Base-by-base conservation (phyloP, 2,888 invertebrate genomes). In the Tipula lateralis region DNA sequence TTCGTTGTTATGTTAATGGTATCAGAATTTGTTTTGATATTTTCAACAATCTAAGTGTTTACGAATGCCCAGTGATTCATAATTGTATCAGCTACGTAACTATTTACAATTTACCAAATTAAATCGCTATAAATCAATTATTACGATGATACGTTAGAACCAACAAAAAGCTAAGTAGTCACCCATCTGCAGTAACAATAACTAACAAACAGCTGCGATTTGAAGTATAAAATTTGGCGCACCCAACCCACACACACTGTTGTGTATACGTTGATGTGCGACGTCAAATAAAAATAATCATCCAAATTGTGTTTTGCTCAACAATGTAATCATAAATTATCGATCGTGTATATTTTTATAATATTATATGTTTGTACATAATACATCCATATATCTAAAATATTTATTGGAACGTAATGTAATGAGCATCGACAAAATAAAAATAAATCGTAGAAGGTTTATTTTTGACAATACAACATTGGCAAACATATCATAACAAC, bases 361-460 rank as follows among this genome's bases (percentile, higher is more conserved):
- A 39, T 39, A 39, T 39, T n/a, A 24, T 66, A 66, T 24, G 16
- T 16, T n/a, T n/a, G 39, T 44, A 13, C 3, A 39, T n/a, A 32
- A 6, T 44, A 50, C 24, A 24, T 24, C 3, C 3, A 7, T 9
- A 66, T 24, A 50, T 50, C 44, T 50, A n/a, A 50, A 50, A 50
- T 66, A 66, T 66, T 66, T 66, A 66, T 66, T 66, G 66, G 24
- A 24, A 66, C 66, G 66, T 66, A 66, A 66, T 24, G 66, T 66
- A 66, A 66, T 66, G 66, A 66, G 66, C 66, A 24, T 66, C 66
- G 24, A 66, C 19, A 50, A 50, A 44, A 44, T 2, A 44, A 34
- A 16, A n/a, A n/a, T n/a, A n/a, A n/a, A 50, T 16, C 44, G 44
- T 1, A 50, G 24, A 66, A 66, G 66, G 66, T 66, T 66, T 66